phyloP scores from a whole-genome alignment of 1,140 invertebrate species.

The Cyrtorhinus lividipennis region DNA sequence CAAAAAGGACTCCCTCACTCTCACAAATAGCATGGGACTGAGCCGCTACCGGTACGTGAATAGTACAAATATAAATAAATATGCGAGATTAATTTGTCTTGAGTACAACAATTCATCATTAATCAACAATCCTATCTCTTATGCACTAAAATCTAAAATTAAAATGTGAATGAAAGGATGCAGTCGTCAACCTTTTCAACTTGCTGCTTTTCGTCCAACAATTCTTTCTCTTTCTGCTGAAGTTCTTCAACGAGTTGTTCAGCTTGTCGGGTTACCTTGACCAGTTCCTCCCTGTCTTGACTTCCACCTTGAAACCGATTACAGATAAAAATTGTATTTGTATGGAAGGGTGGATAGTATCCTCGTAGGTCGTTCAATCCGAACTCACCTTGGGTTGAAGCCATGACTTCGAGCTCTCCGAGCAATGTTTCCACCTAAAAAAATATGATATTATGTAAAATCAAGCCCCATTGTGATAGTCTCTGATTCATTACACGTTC shows the following conservation, averaged over 20 bases:
- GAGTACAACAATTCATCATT: too few species aligned
- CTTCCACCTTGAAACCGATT: slow-evolving; percentile 19
- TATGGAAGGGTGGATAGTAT: background rate
- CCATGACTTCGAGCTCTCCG: slow-evolving; percentile 36
- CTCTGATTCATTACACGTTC: too few species aligned
- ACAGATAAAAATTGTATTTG: background rate
- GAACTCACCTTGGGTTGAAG: slow-evolving; percentile 29
- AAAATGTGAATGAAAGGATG: too few species aligned
- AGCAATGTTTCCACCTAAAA: slow-evolving; percentile 35
- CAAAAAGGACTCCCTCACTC: too few species aligned
- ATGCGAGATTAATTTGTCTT: too few species aligned
- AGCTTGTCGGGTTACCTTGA: slow-evolving; percentile 26
- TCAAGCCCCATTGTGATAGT: too few species aligned
- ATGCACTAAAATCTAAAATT: too few species aligned
- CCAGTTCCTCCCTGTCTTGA: slow-evolving; percentile 23
- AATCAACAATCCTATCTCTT: too few species aligned
- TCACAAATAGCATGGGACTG: too few species aligned
- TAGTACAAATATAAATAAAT: too few species aligned
- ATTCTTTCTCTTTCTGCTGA: slow-evolving; percentile 25
- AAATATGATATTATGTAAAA: too few species aligned
- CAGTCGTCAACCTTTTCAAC: slow-evolving; percentile 38
- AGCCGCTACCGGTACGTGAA: too few species aligned
- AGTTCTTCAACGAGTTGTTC: slow-evolving; percentile 25
- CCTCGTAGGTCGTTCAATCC: background rate
- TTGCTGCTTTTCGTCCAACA: slow-evolving; percentile 25